Conservation (phyloP, 1,140 invertebrate species). For the Drepana arcuata region DNA sequence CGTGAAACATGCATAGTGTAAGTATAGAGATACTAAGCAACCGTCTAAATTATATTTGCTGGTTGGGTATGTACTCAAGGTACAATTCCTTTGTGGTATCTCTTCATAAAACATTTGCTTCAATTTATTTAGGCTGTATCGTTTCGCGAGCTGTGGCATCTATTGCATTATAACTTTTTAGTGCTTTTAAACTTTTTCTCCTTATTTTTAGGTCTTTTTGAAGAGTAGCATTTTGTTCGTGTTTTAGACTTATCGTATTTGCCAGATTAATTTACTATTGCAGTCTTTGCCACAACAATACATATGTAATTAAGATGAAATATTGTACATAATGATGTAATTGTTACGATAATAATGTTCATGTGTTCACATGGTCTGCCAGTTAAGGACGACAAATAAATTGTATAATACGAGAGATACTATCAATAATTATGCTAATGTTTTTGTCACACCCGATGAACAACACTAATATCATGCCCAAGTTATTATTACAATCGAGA, state of each 20-base stretch:
- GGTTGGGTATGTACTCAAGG: slow-evolving; percentile 26
- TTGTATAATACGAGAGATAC: slow-evolving; percentile 17
- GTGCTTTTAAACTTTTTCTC: slow-evolving; percentile 9
- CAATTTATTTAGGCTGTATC: too few species aligned
- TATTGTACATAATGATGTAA: slow-evolving; percentile 20
- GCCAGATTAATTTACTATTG: slow-evolving; percentile 16
- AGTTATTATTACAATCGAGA: too few species aligned
- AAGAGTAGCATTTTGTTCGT: slow-evolving; percentile 17
- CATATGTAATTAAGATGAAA: slow-evolving; percentile 8
- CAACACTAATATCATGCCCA: too few species aligned
- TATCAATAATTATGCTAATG: too few species aligned
- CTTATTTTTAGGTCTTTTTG: slow-evolving; percentile 18
- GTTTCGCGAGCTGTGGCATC: slow-evolving; percentile 5
- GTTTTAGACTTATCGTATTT: slow-evolving; percentile 12
- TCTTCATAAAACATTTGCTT: too few species aligned
- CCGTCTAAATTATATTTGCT: slow-evolving; percentile 25
- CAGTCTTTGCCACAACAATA: slow-evolving; percentile 27
- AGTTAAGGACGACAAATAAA: slow-evolving; percentile 11
- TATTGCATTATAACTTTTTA: slow-evolving; percentile 14
- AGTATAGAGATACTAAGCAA: slow-evolving; percentile 44
- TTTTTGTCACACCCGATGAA: too few species aligned
- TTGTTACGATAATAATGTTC: slow-evolving; percentile 18
- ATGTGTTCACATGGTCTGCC: slow-evolving; percentile 28
- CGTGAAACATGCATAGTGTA: slow-evolving; percentile 56
- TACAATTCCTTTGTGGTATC: too few species aligned